Base-by-base conservation (phyloP, 2,113 vertebrate species). In the Piprites chloris region DNA sequence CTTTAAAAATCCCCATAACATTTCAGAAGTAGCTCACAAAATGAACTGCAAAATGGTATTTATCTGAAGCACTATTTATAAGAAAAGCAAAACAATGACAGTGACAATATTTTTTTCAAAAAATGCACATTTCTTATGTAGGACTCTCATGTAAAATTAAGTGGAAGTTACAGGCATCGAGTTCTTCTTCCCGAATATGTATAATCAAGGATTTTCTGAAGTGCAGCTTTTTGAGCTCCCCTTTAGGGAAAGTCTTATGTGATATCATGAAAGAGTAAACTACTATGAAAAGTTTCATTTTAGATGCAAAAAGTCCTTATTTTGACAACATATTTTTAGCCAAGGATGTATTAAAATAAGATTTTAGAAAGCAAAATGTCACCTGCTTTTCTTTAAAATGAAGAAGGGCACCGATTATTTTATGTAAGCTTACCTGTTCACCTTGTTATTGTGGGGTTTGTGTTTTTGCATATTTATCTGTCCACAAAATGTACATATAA, bases 31-130 rank as follows among this genome's bases (percentile, higher is more conserved):
- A 26, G 50, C 68, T 87, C 89, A 94, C 89, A 95, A 86, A 96
- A 78, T 91, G 79, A 96, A 93, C 94, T 87, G 92, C 85, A 90
- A 96, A 96, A 83, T 55, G 83, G 59, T 91, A 91, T 85, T 79
- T 85, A 89, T 75, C 82, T 30, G 93, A 97, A 98, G 87, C 83
- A 42, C 85, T 90, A 89, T 78, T 91, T 69, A 56, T 85, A 96
- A 94, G 89, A 95, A 96, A 97, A 96, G 88, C 95, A 92, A 97
- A 97, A 91, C 93, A 95, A 27, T 66, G 96, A 95, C 91, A 91
- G 69, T 84, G 96, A 95, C 86, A 79, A 19, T 62, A 50, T 68
- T 83, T 93, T 93, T 88, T 75, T 23, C 49, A 69, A 93, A 96
- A 95, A 96, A 82, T 68, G 93, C 50, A 93, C 50, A 89, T 93